A percentile compares a stretch with the other conserved stretches of the same genome.
phyloP scores from a whole-genome alignment of 2,113 vertebrate genomes.

The Morphnarchus princeps region DNA sequence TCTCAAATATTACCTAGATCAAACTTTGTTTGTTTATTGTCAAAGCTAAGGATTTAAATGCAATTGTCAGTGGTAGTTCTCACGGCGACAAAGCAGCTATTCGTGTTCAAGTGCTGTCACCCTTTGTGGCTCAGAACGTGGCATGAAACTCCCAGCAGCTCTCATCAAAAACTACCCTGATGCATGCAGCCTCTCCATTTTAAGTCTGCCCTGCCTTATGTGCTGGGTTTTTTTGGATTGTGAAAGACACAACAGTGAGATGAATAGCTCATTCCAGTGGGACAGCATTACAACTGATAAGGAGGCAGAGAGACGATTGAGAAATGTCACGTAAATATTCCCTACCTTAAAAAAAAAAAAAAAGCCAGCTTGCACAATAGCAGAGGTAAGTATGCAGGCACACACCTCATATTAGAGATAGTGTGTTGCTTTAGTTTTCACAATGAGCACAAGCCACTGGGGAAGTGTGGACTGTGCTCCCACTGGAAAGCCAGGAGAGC shows the following conservation, averaged over 20 bases:
- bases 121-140: rapidly evolving
- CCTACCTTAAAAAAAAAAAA: neutral
- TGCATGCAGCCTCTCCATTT: neutral
- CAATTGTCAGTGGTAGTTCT: neutral
- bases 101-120: neutral
- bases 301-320: neutral
- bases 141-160: neutral
- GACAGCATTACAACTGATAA: neutral
- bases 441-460: neutral
- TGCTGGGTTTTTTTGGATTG: neutral
- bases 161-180: neutral
- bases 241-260: neutral
- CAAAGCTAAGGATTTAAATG: neutral
- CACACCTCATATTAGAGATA: neutral
- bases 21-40: neutral
- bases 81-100: neutral
- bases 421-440: neutral
- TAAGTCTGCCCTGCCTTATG: neutral
- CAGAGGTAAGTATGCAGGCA: neutral
- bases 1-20: neutral
- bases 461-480: neutral
- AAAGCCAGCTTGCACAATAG: neutral
- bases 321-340: neutral
- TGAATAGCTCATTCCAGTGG: neutral
- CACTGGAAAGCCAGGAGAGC: neutral